phyloP scores from a whole-genome alignment of 2,797 vertebrate genomes.

The Loriculus beryllinus region DNA sequence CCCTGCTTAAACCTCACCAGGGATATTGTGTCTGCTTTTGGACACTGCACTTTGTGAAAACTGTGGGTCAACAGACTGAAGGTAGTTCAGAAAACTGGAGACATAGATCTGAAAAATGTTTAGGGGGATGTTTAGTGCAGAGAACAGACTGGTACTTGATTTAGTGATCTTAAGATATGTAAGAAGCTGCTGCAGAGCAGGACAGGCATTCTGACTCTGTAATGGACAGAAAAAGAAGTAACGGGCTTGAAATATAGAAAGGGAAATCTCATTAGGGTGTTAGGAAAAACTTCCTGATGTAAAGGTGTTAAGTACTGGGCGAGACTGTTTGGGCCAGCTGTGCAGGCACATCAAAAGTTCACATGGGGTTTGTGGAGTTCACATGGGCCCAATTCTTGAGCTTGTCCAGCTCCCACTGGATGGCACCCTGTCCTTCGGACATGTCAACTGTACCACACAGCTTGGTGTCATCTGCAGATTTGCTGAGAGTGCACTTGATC shows the following conservation, averaged over 20 bases:
- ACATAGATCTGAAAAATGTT: not conserved
- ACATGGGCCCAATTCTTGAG: not conserved
- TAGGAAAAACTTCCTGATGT: not conserved
- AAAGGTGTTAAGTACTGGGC: not conserved
- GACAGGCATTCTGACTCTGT: not conserved
- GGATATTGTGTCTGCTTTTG: not conserved
- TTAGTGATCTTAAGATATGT: not conserved
- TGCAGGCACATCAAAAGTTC: not conserved
- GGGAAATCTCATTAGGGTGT: slow-evolving; percentile 3
- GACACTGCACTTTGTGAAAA: not conserved
- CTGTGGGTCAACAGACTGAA: not conserved
- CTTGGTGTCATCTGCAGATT: not conserved
- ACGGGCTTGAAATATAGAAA: not conserved
- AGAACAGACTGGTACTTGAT: not conserved
- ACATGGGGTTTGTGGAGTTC: not conserved
- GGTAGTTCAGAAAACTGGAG: not conserved
- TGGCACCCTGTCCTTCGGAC: not conserved
- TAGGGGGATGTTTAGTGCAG: not conserved
- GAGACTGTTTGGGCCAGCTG: not conserved
- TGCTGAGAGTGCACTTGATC: not conserved
- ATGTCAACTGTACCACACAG: not conserved
- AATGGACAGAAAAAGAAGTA: not conserved
- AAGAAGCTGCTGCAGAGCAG: not conserved
- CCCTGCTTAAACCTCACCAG: not conserved
- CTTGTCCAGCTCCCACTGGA: not conserved